phyloP scores from a whole-genome alignment of 1,140 invertebrate genomes.

The Andricus grossulariae region DNA sequence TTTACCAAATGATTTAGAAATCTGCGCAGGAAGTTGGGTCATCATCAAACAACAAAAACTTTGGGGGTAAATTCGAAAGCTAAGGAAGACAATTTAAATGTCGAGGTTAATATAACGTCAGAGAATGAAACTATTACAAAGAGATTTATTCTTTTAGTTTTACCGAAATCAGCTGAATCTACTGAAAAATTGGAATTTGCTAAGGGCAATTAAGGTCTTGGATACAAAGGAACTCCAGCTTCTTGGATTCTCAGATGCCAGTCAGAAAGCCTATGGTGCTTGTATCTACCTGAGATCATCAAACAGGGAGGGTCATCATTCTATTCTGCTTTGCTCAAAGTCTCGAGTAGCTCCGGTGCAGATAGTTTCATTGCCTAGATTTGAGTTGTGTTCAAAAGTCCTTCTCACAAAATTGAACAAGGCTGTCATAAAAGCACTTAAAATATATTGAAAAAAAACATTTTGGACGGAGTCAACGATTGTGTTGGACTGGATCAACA shows the following conservation, averaged over 20 bases:
- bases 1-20: too few species aligned
- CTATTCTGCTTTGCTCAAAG: too few species aligned
- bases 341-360: too few species aligned
- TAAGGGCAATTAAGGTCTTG: background rate
- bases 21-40: too few species aligned
- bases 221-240: slow-evolving; percentile 20
- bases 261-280: slow-evolving; percentile 37
- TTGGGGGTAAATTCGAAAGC: too few species aligned
- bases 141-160: too few species aligned
- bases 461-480: slow-evolving; percentile 38
- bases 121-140: too few species aligned
- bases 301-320: slow-evolving; percentile 20
- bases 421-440: slow-evolving; percentile 8
- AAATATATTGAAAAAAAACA: slow-evolving; percentile 11
- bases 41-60: too few species aligned
- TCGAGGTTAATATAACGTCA: too few species aligned
- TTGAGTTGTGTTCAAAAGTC: slow-evolving; percentile 32
- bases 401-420: slow-evolving; percentile 7
- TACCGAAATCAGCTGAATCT: background rate
- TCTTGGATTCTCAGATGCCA: slow-evolving; percentile 39
- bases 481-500: slow-evolving; percentile 27
- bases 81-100: too few species aligned
- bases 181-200: background rate
- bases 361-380: slow-evolving; percentile 31
- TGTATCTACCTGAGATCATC: too few species aligned